These are phyloP conservation scores for Zosterops hypoxanthus DNA, from an alignment of 2,113 vertebrate genomes.

Conservation along the genomic window DNA sequence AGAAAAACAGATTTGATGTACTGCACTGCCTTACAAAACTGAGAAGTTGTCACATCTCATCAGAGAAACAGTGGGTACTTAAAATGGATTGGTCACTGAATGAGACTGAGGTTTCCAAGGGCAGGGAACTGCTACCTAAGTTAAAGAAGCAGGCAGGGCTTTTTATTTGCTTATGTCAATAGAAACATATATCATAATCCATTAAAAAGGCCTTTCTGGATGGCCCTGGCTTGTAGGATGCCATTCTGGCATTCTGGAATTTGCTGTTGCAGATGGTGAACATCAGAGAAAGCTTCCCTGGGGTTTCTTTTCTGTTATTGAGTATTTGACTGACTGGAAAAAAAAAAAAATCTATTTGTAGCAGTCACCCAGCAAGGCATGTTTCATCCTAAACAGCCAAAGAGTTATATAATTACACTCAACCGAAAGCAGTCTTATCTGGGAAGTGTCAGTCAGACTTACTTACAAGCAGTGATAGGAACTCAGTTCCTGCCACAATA, in stretches of 20 bases:
- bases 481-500: not conserved
- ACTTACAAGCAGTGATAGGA: not conserved
- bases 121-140: not conserved
- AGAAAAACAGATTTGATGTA: not conserved
- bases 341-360: not conserved
- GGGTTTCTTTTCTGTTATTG: not conserved
- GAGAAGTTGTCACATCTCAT: not conserved
- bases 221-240: not conserved
- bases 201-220: not conserved
- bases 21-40: not conserved
- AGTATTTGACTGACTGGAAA: not conserved
- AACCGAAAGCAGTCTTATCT: conserved; percentile 36
- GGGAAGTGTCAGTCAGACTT: conserved; percentile 25
- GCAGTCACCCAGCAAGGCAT: conserved; percentile 18
- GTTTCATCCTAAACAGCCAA: conserved; percentile 25
- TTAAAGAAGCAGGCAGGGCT: not conserved
- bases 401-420: conserved; percentile 25
- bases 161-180: not conserved
- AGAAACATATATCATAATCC: not conserved
- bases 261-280: not conserved
- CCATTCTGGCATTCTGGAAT: not conserved
- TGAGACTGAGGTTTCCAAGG: not conserved
- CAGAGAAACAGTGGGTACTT: not conserved
- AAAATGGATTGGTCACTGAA: not conserved
- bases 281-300: not conserved